A percentile compares a stretch with the other conserved stretches of the same genome.
Conservation (phyloP, 2,797 vertebrate species). For the Gallinago solitaria region DNA sequence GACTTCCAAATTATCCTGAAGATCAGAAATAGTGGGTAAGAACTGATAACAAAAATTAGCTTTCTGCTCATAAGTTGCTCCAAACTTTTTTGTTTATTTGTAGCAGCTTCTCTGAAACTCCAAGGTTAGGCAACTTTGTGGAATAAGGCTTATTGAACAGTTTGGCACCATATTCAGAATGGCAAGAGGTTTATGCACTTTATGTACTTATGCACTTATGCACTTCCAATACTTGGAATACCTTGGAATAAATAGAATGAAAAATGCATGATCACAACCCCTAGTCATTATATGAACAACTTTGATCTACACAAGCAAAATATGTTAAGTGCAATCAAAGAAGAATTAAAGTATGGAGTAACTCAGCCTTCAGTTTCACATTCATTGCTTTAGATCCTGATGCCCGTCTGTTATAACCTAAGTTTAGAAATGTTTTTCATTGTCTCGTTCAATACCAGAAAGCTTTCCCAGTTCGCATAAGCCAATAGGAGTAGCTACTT, state of each 20-base stretch:
- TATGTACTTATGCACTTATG: too few relatives aligned
- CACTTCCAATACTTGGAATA: not conserved
- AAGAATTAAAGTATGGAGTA: not conserved
- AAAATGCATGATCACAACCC: not conserved
- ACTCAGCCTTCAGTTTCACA: not conserved
- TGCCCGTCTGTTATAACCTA: not conserved
- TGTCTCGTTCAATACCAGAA: not conserved
- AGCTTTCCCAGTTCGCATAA: not conserved
- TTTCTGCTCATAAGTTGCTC: conserved; percentile 33
- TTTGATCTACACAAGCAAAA: not conserved
- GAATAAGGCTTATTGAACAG: not conserved
- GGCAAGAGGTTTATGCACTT: not conserved
- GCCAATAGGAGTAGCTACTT: not conserved
- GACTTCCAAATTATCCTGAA: conserved; percentile 31
- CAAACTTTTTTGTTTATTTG: not conserved
- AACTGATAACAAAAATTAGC: conserved; percentile 49
- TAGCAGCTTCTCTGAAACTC: not conserved
- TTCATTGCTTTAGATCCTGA: not conserved
- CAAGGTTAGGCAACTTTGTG: not conserved
- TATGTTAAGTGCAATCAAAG: not conserved
- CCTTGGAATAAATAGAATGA: not conserved
- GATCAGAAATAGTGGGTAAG: conserved; percentile 6
- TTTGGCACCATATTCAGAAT: not conserved
- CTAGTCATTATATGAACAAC: not conserved
- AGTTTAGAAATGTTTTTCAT: not conserved